These are phyloP conservation scores for Acanthurus lineatus DNA, from an alignment of 2,797 vertebrate species.

Conservation along the genomic window DNA sequence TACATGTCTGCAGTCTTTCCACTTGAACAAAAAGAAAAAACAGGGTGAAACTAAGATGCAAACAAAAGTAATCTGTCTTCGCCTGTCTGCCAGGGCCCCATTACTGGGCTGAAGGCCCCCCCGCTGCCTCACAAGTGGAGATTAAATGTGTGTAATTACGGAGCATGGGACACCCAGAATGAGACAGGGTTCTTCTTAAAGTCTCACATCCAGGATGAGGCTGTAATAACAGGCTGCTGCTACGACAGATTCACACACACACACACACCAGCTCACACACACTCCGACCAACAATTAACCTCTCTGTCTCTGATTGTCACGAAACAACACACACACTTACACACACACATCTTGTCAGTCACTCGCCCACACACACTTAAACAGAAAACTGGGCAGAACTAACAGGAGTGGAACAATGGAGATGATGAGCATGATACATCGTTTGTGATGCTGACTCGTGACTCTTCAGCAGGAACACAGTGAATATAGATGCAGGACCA, in stretches of 20 bases:
- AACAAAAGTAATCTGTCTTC: constrained; percentile 39
- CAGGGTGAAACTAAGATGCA: constrained; percentile 35
- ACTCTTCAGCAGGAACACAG: constrained; percentile 64
- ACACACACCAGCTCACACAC: constrained; percentile 38
- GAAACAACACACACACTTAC: constrained; percentile 19
- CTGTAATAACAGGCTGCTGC: constrained; percentile 76
- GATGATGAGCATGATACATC: constrained; percentile 45
- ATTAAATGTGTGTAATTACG: constrained; percentile 73
- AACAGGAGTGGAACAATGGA: constrained; percentile 37
- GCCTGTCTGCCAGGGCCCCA: constrained; percentile 40
- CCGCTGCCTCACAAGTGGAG: constrained; percentile 60
- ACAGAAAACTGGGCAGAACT: constrained; percentile 45
- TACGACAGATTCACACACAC: constrained; percentile 48
- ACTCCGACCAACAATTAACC: constrained; percentile 59
- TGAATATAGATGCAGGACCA: constrained; percentile 68
- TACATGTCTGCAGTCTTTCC: constrained; percentile 28
- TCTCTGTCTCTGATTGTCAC: constrained; percentile 44
- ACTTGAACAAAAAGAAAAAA: constrained; percentile 13
- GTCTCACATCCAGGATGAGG: constrained; percentile 65
- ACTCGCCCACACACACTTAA: constrained; percentile 51
- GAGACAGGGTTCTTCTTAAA: constrained; percentile 70
- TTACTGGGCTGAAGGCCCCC: constrained; percentile 56
- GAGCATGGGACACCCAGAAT: constrained; percentile 66
- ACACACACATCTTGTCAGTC: constrained; percentile 43
- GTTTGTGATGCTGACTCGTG: constrained; percentile 39